Evolutionary conservation across 2,797 vertebrate species (phyloP), one percentile per base, ranked within the genome.

Genomic region (Craterocephalus amniculus): DNA sequence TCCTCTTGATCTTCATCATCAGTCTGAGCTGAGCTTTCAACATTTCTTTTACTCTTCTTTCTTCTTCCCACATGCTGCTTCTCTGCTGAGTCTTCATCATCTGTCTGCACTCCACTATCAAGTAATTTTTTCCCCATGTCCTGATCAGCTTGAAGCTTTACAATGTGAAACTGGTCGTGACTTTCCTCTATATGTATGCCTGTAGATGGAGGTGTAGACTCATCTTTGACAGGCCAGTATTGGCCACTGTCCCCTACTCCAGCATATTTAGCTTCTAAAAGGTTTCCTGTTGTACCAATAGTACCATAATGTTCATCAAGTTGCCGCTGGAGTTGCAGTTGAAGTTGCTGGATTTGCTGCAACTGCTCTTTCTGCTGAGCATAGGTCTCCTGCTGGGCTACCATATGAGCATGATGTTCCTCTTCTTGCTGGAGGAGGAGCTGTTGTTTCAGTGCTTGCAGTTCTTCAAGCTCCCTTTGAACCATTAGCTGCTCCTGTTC

Each of bases 1-100:
- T 99, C 97, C 63, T 99, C 97, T 87, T 98, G 97, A 83, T 99
- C 98, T 81, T 99, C 98, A 67, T 99, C 98, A 75, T 99, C 98
- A 14, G 96, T 98, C 83, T 99, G 98, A 83, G 95, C 95, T 77
- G 97, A 97, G 2, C 96, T 97, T 71, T 99, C 98, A 38, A 96
- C 89, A 72, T 96, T 96, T 89, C 95, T 97, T 76, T 95, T 98
- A 68, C 72, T 89, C 88, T 94, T 98, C 70, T 95, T 95, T 83
- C 95, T 96, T 83, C 95, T 96, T 67, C 95, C 97, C 4, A 94
- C 72, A 29, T 95, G 96, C 67, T 93, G 93, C 70, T 95, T 96
- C 56, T 98, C 97, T 58, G 94, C 81, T 29, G 91, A 95, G 8
- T 99, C 98, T 91, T 99, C 98, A 55, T 99, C 98, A 62, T 99